Base-by-base conservation (phyloP, 2,113 vertebrate genomes). In the Zosterops borbonicus region DNA sequence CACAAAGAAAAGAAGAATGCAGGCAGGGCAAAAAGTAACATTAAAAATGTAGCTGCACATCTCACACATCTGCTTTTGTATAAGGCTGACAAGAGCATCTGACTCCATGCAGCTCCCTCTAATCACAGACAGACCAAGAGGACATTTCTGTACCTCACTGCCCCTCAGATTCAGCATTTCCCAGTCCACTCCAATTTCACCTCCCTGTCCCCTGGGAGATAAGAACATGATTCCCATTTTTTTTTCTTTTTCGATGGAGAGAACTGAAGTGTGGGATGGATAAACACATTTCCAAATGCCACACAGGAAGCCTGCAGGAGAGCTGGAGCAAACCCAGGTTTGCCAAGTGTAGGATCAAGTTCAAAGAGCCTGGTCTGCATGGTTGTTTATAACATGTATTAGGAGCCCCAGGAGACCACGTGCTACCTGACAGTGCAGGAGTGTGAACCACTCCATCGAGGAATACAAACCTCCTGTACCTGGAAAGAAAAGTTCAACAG, bases 21-120 rank as follows among this genome's bases (percentile, higher is more conserved):
- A 85, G 49, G 73, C 42, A n/a, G 2, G 35, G 33, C 67, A 91
- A 93, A 92, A 96, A 70, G 76, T 41, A 79, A 71, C 55, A 47
- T 86, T 50, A 47, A 58, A 91, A 79, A 53, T n/a, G 27, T 80
- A 65, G 25, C 44, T 69, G 87, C 50, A 85, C 84, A 83, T 90
- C 90, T 92, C 63, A 39, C 35, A 94, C 79, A 74, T 93, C 91
- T 95, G 89, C 49, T 94, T 96, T 90, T 59, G 60, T 14, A 20
- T 59, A 35, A 14, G 1, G 1, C 11, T 63, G 92, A 58, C 52
- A 92, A 37, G 41, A 87, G 56, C 76, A 89, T 68, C 42, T 90
- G 90, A 77, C 49, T 59, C 23, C 11, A 9, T 35, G 23, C 60
- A 67, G 39, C 46, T 35, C 9, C 8, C 42, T 42, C 35, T 59